A percentile compares a stretch with the other conserved stretches of the same genome.
Evolutionary conservation across 2,888 invertebrate species (phyloP).

Genomic region (Subacronicta megacephala): DNA sequence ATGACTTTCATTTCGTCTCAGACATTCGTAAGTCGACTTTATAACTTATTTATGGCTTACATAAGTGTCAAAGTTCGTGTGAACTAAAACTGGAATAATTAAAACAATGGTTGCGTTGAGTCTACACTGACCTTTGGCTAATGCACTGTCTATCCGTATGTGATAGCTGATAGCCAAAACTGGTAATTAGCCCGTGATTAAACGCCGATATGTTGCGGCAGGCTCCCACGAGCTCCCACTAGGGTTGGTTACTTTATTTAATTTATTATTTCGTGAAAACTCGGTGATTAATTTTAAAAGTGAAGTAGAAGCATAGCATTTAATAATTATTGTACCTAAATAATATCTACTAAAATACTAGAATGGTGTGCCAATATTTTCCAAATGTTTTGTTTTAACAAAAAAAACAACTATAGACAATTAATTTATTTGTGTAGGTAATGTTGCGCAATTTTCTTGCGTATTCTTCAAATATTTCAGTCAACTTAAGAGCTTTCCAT

Average conservation of each 20-base stretch:
- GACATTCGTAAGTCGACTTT: neutral
- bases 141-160: constrained; percentile 82
- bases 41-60: constrained; percentile 17
- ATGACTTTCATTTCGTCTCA: too few relatives aligned
- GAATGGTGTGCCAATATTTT: too few relatives aligned
- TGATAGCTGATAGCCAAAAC: constrained; percentile 84
- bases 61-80: constrained; percentile 50
- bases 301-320: too few relatives aligned
- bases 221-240: constrained; percentile 78
- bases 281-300: too few relatives aligned
- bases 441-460: too few relatives aligned
- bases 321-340: too few relatives aligned
- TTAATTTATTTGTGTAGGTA: too few relatives aligned
- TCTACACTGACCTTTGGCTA: constrained; percentile 72
- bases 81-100: constrained; percentile 46
- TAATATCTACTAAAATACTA: too few relatives aligned
- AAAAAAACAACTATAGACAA: too few relatives aligned
- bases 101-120: constrained; percentile 57
- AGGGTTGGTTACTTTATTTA: constrained; percentile 46
- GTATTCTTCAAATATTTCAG: neutral
- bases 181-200: constrained; percentile 85
- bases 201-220: constrained; percentile 72
- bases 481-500: neutral
- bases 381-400: too few relatives aligned
- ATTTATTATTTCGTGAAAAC: too few relatives aligned